These are phyloP conservation scores for Henricia sp. DNA, from an alignment of 53 echinoderm and acorn worm species.

Conservation along the genomic window DNA sequence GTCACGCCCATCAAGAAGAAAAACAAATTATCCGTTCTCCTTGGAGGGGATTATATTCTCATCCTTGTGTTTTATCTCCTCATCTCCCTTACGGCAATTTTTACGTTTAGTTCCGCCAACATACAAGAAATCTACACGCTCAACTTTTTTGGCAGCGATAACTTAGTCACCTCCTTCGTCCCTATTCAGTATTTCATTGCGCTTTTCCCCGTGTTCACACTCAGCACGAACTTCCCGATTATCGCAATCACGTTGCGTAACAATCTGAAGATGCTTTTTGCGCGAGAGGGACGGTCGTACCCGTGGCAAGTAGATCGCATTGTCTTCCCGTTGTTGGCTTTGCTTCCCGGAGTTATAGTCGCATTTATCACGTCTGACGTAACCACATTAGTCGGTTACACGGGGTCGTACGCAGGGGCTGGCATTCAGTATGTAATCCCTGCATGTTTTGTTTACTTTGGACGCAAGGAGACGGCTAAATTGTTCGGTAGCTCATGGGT, in stretches of 20 bases:
- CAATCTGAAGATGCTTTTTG: constrained; percentile 87
- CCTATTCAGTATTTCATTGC: constrained; percentile 88
- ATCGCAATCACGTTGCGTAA: constrained; percentile 96
- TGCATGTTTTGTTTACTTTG: constrained; percentile 88
- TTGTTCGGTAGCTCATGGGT: constrained; percentile 67
- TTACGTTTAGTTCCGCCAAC: constrained; percentile 63
- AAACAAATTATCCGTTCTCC: constrained; percentile 66
- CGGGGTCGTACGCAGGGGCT: constrained; percentile 94
- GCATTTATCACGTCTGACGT: constrained; percentile 90
- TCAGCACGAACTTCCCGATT: constrained; percentile 98
- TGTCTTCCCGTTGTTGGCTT: constrained; percentile 79
- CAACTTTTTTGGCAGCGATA: constrained; percentile 73
- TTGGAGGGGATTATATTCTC: constrained; percentile 78
- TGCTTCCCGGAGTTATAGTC: constrained; percentile 79
- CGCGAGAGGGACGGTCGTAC: constrained; percentile 72
- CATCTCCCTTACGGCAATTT: constrained; percentile 83
- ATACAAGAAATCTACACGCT: constrained; percentile 92
- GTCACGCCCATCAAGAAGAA: constrained; percentile 91
- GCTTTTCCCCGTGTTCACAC: constrained; percentile 95
- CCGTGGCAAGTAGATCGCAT: constrained; percentile 73
- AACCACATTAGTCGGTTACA: constrained; percentile 77
- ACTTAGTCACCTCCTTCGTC: constrained; percentile 42
- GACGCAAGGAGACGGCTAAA: constrained; percentile 74
- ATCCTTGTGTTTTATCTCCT: constrained; percentile 89
- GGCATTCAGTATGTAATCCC: constrained; percentile 94